A percentile compares a stretch with the other conserved stretches of the same genome.
Evolutionary conservation across 2,113 vertebrate genomes (phyloP).

Genomic region (Merops nubicus): DNA sequence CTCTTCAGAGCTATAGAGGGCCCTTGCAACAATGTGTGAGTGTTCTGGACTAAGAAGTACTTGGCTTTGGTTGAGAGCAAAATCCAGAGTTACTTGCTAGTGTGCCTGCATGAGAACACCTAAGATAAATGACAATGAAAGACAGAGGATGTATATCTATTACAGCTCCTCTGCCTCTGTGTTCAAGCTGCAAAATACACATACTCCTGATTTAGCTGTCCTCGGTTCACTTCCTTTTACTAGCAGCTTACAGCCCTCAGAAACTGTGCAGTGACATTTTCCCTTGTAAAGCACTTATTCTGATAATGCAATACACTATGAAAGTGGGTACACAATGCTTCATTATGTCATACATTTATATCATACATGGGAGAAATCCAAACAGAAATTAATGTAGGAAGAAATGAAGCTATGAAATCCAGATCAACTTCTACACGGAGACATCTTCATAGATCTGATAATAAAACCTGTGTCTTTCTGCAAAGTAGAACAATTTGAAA

Average conservation of each 20-base stretch:
- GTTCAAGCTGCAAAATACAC: background rate
- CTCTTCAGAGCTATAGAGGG: background rate
- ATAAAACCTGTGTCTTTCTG: background rate
- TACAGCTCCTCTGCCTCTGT: background rate
- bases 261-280: background rate
- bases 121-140: background rate
- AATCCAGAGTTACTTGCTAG: background rate
- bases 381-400: background rate
- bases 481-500: background rate
- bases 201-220: background rate
- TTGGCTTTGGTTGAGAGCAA: background rate
- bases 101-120: background rate
- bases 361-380: background rate
- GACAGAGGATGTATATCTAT: background rate
- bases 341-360: too few relatives aligned
- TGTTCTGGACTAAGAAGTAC: background rate
- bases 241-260: background rate
- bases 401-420: background rate
- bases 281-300: background rate
- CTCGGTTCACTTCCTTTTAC: background rate
- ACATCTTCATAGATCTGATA: background rate
- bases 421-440: background rate
- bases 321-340: background rate
- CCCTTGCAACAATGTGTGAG: background rate
- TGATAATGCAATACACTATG: background rate